Conservation (phyloP, 2,888 invertebrate species). For the Nematopogon swammerdamellus region DNA sequence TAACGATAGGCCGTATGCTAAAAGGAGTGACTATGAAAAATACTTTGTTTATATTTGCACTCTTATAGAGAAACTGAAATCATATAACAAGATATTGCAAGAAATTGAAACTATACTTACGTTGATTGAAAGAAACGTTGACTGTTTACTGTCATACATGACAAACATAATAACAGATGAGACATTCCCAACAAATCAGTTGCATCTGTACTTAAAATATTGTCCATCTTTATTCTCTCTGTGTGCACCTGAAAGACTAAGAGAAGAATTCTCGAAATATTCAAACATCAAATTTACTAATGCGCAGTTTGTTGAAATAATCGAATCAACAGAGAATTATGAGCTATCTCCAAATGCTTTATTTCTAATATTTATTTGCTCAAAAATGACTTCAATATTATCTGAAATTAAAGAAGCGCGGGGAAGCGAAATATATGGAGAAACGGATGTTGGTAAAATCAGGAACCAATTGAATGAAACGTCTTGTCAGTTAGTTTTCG, state of each 20-base stretch:
- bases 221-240: too few species aligned
- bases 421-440: too few species aligned
- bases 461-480: conserved; percentile 34
- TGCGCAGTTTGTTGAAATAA: too few species aligned
- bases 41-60: background rate
- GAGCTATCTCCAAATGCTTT: too few species aligned
- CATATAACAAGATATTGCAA: background rate
- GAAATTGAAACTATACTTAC: background rate
- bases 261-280: too few species aligned
- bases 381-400: too few species aligned
- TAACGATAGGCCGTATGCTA: background rate
- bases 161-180: background rate
- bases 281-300: too few species aligned
- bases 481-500: conserved; percentile 26
- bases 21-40: background rate
- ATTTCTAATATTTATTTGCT: too few species aligned
- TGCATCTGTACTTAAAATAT: too few species aligned
- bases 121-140: background rate
- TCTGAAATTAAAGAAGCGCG: too few species aligned
- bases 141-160: background rate
- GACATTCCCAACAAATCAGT: background rate
- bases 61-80: background rate
- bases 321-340: too few species aligned
- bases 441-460: background rate
- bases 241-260: too few species aligned